Base-by-base conservation (phyloP, 2,797 vertebrate species). In the Tenualosa ilisha region DNA sequence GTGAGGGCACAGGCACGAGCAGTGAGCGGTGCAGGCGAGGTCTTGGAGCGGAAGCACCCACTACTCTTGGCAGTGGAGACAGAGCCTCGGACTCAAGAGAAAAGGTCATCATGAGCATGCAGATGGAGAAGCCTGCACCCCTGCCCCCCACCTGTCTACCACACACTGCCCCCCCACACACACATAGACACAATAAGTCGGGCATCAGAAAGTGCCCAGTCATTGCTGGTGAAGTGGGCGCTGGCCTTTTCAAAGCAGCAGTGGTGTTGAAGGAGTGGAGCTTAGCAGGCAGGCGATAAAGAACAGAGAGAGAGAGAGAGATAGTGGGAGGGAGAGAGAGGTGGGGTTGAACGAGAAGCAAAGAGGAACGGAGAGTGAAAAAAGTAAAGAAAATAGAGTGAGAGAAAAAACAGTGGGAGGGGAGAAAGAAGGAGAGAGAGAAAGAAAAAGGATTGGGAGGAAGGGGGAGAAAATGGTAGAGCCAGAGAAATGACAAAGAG, bases 71-170 rank as follows among this genome's bases (percentile, higher is more conserved):
- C 89, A 86, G 85, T 84, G 82, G 84, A 82, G 22, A 88, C 86
- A 68, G 86, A 89, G 90, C 89, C 89, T 90, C 84, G 89, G 13
- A 83, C 63, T 83, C 89, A 86, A 91, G 90, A 88, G 26, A 86
- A 94, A 95, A 95, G 94, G 94, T 94, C 94, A 94, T 87, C 88
- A 86, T 84, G 88, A 88, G 90, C 85, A 91, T 83, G 49, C 83
- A 54, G 89, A 83, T 84, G 56, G 91, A 26, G 89, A 72, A 6
- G 13, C 31, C 65, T 26, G 12, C 65, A 31, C 26, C 26, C 65
- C 31, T 31, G 1, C 1, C 65, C 13, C 26, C 63, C 12, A 31
- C 13, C 26, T 12, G 2, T 26, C 26, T 3, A 26, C 26, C 26
- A 31, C 26, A 26, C 63, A 3, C 61, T 9, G 7, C 56, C 20